These are phyloP conservation scores for Lanius collurio DNA, from an alignment of 2,113 vertebrate genomes.

Conservation along the genomic window DNA sequence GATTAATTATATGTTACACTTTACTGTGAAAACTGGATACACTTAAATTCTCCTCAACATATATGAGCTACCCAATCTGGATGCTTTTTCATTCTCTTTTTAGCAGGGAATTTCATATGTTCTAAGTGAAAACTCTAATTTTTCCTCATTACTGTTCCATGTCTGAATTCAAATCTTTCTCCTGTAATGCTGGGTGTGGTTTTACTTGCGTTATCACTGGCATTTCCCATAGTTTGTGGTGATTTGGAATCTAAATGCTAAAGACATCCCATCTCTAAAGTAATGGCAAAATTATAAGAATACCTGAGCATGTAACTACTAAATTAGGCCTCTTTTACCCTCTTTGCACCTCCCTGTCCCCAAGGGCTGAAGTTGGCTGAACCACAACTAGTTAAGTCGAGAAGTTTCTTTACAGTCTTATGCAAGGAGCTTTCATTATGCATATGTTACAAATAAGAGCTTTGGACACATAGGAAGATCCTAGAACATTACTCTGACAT, in stretches of 20 bases:
- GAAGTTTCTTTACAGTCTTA: slow-evolving; percentile 3
- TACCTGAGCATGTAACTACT: background rate
- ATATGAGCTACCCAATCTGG: background rate
- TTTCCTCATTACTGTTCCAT: background rate
- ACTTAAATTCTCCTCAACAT: background rate
- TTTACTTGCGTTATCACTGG: background rate
- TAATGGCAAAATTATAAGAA: background rate
- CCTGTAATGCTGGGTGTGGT: background rate
- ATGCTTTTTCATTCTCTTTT: background rate
- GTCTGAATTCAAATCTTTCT: background rate
- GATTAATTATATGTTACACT: background rate
- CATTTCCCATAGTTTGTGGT: background rate
- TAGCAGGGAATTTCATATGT: background rate
- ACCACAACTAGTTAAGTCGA: background rate
- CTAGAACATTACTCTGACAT: slow-evolving; percentile 6
- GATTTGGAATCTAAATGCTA: background rate
- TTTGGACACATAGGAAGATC: slow-evolving; percentile 21
- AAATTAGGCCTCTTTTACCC: background rate
- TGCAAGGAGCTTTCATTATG: background rate
- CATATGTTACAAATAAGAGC: slow-evolving; percentile 28
- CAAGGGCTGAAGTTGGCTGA: background rate
- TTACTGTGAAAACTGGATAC: background rate
- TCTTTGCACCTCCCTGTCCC: background rate
- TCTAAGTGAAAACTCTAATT: background rate
- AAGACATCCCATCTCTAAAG: background rate